Evolutionary conservation across 1,140 invertebrate genomes (phyloP), one percentile per base, ranked within the genome.

Genomic region (Heliconius himera): DNA sequence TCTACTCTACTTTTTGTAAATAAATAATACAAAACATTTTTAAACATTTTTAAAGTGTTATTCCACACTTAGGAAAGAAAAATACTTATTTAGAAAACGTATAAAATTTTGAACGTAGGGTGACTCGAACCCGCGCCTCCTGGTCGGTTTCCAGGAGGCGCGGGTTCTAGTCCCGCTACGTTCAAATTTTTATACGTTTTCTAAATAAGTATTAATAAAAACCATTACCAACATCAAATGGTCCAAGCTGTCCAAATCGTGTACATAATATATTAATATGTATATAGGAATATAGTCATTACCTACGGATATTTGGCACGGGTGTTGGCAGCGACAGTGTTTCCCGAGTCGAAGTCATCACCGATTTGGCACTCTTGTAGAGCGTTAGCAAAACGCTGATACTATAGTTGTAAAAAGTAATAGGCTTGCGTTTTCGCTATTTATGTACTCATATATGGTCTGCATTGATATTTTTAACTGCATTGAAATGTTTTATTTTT

Each of bases 321-420:
- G 20, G 20, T 41, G 80, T 78, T 88, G 84, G 84, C 84, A 87
- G 38, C 70, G 73, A 51, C 73, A 79, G 82, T 84, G 79, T 87
- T 84, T 85, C 85, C 85, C 83, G 81, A 84, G 81, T 83, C 83
- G 74, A 51, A 85, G 77, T 82, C 81, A 85, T 81, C 74, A 83
- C 70, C 84, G 82, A 85, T 88, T 88, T 88, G 87, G 87, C 87
- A 86, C 75, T 82, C 83, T 82, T 83, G 78, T 76, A 46, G 73
- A 56, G 73, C 83, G 83, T 87, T 87, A 87, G 78, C 77, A 79
- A 72, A 85, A 79, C 79, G 85, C 85, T 86, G 86, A 87, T 85
- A 81, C 80, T 38, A 46, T 36, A 75, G 74, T 66, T 60, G 74
- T 75, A 60, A 75, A 60, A 60, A 60, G 51, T 75, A 60, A 60